A percentile compares a stretch with the other conserved stretches of the same genome.
These are phyloP conservation scores for Brachystomella parvula DNA, from an alignment of 1,140 invertebrate species.

Conservation along the genomic window DNA sequence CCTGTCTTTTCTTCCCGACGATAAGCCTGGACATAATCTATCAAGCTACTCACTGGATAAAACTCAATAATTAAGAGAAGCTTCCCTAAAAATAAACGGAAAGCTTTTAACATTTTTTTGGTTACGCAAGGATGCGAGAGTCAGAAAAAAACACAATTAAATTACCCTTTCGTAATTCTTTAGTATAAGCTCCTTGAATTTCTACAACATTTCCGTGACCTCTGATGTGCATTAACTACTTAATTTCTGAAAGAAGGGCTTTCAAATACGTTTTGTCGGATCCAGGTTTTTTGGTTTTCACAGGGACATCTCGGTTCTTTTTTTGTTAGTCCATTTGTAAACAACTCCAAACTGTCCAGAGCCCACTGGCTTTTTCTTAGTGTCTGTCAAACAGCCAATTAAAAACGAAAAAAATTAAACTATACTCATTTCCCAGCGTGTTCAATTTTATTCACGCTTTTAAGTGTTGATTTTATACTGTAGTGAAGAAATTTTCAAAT, in stretches of 20 bases:
- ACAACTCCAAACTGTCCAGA: constrained; percentile 52
- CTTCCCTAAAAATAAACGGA: too few relatives aligned
- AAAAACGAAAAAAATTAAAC: neutral
- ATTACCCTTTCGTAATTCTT: constrained; percentile 15
- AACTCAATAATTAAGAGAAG: too few relatives aligned
- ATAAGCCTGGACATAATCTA: too few relatives aligned
- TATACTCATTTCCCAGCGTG: neutral
- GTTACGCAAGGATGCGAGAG: too few relatives aligned
- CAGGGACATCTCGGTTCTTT: constrained; percentile 40
- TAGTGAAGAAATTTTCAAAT: too few relatives aligned
- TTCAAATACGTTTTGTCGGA: constrained; percentile 13
- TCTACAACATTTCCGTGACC: constrained; percentile 16
- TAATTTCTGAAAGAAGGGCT: constrained; percentile 17
- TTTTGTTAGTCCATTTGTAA: constrained; percentile 41
- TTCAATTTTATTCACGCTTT: neutral
- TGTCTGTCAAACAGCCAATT: neutral
- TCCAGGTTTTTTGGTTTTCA: constrained; percentile 11
- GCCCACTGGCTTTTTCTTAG: constrained; percentile 42
- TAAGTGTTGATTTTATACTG: neutral
- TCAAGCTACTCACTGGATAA: too few relatives aligned
- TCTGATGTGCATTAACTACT: constrained; percentile 18
- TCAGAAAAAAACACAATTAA: neutral
- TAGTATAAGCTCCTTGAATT: constrained; percentile 16
- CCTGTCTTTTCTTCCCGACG: too few relatives aligned
- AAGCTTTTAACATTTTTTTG: too few relatives aligned